Percentiles rank a stretch among this genome's conserved stretches.
These are phyloP conservation scores for Quadroppia sp. DNA, from an alignment of 2,888 invertebrate genomes.

Conservation along the genomic window DNA sequence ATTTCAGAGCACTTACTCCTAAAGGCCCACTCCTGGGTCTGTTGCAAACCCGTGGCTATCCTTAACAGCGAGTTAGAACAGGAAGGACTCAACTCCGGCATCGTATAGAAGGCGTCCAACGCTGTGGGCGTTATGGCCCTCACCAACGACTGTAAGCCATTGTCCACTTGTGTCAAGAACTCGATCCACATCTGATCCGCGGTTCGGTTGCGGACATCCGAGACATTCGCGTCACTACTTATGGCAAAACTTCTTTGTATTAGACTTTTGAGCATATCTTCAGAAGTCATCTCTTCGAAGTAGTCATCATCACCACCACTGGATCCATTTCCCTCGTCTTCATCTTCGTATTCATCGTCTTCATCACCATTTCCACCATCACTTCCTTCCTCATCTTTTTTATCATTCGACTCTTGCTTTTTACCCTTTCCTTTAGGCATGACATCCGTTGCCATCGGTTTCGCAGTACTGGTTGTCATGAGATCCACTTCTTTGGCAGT, in stretches of 20 bases:
- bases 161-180: not conserved
- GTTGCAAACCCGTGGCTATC: slow-evolving; percentile 2
- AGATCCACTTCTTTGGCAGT: not conserved
- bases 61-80: slow-evolving; percentile 26
- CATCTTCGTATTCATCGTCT: slow-evolving; percentile 25
- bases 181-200: slow-evolving; percentile 19
- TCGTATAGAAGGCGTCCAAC: slow-evolving; percentile 32
- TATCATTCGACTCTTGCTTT: not conserved
- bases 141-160: not conserved
- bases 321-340: not conserved
- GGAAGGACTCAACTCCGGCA: slow-evolving; percentile 12
- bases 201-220: not conserved
- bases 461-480: not conserved
- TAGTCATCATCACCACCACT: slow-evolving; percentile 14
- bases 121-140: slow-evolving; percentile 34
- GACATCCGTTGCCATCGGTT: not conserved
- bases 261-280: slow-evolving; percentile 28
- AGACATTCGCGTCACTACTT: not conserved
- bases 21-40: slow-evolving; percentile 20
- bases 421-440: not conserved
- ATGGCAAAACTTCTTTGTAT: not conserved
- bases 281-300: slow-evolving; percentile 3
- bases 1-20: not conserved
- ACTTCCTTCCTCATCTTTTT: not conserved
- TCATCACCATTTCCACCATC: not conserved